Evolutionary conservation across 2,113 vertebrate species (phyloP).

Genomic region (Colius striatus): DNA sequence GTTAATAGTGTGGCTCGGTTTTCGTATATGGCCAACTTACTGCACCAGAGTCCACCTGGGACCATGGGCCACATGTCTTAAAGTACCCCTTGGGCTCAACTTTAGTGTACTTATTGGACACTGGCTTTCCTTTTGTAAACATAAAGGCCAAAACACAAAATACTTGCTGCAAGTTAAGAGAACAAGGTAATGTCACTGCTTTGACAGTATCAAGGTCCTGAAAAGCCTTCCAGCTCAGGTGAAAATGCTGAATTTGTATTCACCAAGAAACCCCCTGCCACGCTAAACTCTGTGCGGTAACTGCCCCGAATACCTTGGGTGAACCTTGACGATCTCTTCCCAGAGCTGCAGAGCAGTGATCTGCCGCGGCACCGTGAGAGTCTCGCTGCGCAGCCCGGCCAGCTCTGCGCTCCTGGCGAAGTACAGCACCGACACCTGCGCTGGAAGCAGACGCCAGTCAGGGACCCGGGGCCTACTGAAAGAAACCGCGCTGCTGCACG

Average conservation of each 20-base stretch:
- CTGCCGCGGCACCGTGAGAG: conserved; percentile 77
- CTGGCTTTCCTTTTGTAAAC: rapidly evolving
- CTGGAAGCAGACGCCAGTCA: neutral
- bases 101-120: rapidly evolving
- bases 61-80: rapidly evolving
- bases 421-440: conserved; percentile 84
- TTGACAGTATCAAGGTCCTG: rapidly evolving
- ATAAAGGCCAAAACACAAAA: neutral
- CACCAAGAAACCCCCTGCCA: no score
- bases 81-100: no score
- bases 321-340: conserved; percentile 82
- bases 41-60: rapidly evolving
- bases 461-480: neutral
- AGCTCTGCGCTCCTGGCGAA: conserved; percentile 93
- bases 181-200: rapidly evolving
- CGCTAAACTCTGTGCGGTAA: rapidly evolving
- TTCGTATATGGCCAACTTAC: rapidly evolving
- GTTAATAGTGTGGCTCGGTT: neutral
- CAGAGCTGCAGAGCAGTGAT: conserved; percentile 85
- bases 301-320: conserved; percentile 81
- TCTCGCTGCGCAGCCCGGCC: conserved; percentile 83
- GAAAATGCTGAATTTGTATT: rapidly evolving
- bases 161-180: rapidly evolving
- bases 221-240: rapidly evolving
- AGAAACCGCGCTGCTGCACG: neutral